A percentile compares a stretch with the other conserved stretches of the same genome.
Evolutionary conservation across 2,888 invertebrate species (phyloP).

Genomic region (Ophion ventricosus): DNA sequence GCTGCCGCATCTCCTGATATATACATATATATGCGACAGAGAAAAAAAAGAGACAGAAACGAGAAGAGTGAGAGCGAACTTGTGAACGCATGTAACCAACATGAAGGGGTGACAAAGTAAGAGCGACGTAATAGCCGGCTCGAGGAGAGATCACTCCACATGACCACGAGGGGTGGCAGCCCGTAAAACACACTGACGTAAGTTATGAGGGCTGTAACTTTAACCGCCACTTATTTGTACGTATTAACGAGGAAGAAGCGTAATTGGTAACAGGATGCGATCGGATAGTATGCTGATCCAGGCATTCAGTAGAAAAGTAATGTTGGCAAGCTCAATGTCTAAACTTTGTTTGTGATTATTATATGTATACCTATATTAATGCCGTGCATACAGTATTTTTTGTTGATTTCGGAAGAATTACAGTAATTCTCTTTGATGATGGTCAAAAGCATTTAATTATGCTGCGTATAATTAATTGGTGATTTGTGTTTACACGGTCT

Average conservation of each 20-base stretch:
- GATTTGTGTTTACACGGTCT: background rate
- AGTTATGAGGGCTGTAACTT: conserved; percentile 75
- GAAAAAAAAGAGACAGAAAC: too few relatives aligned
- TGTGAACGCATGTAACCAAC: background rate
- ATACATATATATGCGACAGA: too few relatives aligned
- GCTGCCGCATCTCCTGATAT: too few relatives aligned
- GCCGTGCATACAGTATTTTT: too few relatives aligned
- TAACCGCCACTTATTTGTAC: conserved; percentile 77
- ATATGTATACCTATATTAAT: too few relatives aligned
- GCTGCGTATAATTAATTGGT: background rate
- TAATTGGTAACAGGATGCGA: conserved; percentile 77
- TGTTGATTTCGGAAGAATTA: background rate
- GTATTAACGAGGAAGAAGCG: conserved; percentile 48
- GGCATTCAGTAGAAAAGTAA: conserved; percentile 4
- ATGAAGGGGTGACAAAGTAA: conserved; percentile 27
- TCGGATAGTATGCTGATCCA: background rate
- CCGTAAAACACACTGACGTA: conserved; percentile 68
- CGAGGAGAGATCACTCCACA: conserved; percentile 60
- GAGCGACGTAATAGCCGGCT: conserved; percentile 65
- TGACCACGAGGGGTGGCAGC: background rate
- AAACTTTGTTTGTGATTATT: too few relatives aligned
- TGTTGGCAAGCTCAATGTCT: background rate
- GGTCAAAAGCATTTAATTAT: background rate
- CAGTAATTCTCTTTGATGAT: background rate
- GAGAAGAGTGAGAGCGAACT: too few relatives aligned